phyloP scores from a whole-genome alignment of 2,888 invertebrate species.

The Noctua janthe region DNA sequence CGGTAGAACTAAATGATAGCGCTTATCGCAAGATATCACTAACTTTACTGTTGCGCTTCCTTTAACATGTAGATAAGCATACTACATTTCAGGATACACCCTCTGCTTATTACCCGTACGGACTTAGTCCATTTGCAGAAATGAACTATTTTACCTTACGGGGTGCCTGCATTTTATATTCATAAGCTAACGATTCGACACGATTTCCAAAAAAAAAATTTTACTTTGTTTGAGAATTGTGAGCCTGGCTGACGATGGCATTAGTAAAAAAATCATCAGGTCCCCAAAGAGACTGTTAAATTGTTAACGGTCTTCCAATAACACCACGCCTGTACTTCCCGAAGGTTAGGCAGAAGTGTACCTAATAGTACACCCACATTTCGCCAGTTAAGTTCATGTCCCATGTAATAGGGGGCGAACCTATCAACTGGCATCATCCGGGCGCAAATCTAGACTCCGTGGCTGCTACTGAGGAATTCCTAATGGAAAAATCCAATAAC shows the following conservation, averaged over 20 bases:
- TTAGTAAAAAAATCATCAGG: not conserved
- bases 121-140: not conserved
- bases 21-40: conserved; percentile 31
- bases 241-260: not conserved
- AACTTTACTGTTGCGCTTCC: conserved; percentile 32
- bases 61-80: conserved; percentile 22
- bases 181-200: not conserved
- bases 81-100: not conserved
- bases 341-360: not conserved
- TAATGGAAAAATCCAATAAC: not conserved
- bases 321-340: not conserved
- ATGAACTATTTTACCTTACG: not conserved
- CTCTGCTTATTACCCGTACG: not conserved
- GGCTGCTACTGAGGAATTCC: not conserved
- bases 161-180: not conserved
- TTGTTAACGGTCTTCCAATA: not conserved
- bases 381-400: not conserved
- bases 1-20: conserved; percentile 37
- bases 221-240: not conserved
- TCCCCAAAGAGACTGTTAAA: too few species aligned
- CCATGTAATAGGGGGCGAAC: not conserved
- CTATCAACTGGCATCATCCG: too few species aligned
- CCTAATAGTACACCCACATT: not conserved
- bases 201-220: too few species aligned
- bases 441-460: not conserved